These are phyloP conservation scores for Drosophila tsacasi DNA, from an alignment of 1,140 invertebrate species.

Conservation along the genomic window DNA sequence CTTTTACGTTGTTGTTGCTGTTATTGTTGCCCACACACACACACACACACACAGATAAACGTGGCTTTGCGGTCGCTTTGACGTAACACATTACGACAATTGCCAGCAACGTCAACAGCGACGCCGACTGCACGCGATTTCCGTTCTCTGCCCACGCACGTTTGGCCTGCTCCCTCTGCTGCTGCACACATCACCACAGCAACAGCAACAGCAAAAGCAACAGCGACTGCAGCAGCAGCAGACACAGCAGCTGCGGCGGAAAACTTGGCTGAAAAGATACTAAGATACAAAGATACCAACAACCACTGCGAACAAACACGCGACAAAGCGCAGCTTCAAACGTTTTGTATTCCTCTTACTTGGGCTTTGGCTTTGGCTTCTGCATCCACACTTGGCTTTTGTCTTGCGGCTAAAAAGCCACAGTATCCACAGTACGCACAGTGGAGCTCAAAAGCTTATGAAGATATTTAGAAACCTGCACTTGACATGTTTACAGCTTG, in stretches of 20 bases:
- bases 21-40: conserved; percentile 16
- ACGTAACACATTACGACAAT: conserved; percentile 77
- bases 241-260: conserved; percentile 2
- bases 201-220: not conserved
- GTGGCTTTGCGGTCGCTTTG: conserved; percentile 54
- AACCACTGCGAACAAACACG: conserved; percentile 26
- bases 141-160: conserved; percentile 78
- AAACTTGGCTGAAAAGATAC: conserved; percentile 30
- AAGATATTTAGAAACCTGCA: too few species aligned
- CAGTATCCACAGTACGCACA: not conserved
- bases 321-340: conserved; percentile 44
- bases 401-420: conserved; percentile 13
- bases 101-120: conserved; percentile 26
- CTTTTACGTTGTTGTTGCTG: conserved; percentile 52
- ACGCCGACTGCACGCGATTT: conserved; percentile 64
- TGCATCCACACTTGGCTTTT: conserved; percentile 14
- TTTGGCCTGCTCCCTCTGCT: conserved; percentile 9
- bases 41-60: conserved; percentile 18
- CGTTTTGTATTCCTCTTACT: conserved; percentile 33
- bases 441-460: not conserved
- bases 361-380: conserved; percentile 20
- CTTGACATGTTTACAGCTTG: not conserved
- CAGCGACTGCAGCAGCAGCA: too few species aligned
- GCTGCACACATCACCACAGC: conserved; percentile 55
- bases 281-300: conserved; percentile 7